Base-by-base conservation (phyloP, 2,113 vertebrate genomes). In the Raja brachyura region DNA sequence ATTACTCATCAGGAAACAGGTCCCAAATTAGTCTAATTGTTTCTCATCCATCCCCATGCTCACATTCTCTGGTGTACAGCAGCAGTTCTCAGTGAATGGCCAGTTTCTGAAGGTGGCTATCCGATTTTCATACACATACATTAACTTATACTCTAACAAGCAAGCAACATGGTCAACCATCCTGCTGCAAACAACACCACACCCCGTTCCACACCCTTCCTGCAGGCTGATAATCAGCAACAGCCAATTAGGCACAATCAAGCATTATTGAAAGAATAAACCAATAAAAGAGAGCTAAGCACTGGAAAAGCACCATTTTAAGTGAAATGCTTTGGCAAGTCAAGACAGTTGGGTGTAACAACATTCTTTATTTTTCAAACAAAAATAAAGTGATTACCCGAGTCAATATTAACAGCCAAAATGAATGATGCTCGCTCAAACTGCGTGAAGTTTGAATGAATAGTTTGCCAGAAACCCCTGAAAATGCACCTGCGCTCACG, bases 1-100 rank as follows among this genome's bases (percentile, higher is more conserved):
- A 77, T 25, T 7, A 75, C 63, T 9, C 25, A 61, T n/a, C 83
- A 63, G 39, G 68, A 70, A 81, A 88, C 90, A 92, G 75, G 85
- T 31, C 56, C 48, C 18, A 14, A 66, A 81, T 70, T 90, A 16
- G 25, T 93, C 28, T 66, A 16, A 56, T 25, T 56, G 13, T 66
- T 8, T 6, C 63, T 16, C 10, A 20, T 90, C 7, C 63, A 93
- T 11, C 18, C 20, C n/a, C 0, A 63, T 68, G 3, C 93, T 93
- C 96, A 97, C 97, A 93, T 97, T 97, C 48, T 97, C 97, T 0
- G 97, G 97, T 54, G 96, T 96, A 92, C 96, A 97, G 88, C 95
- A 96, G 93, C 97, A 97, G 54, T 97, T 97, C 70, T 97, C 96
- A 93, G 78, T 95, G 86, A 97, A 97, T 3, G 97, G 97, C 97